A percentile compares a stretch with the other conserved stretches of the same genome.
Conservation (phyloP, 2,797 vertebrate species). For the Craterocephalus amniculus region DNA sequence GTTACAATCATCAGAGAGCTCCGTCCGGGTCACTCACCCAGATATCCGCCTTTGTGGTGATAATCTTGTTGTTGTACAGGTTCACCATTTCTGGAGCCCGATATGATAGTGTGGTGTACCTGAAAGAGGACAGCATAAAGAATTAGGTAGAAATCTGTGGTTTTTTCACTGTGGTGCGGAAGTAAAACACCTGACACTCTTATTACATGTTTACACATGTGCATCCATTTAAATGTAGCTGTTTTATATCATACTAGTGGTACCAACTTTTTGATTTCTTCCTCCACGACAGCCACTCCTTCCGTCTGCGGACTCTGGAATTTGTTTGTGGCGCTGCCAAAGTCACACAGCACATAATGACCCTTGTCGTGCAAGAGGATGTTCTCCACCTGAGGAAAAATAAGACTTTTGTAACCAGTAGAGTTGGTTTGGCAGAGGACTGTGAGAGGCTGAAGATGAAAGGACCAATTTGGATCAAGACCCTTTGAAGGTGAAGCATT, state of each 20-base stretch:
- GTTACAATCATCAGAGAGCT: neutral
- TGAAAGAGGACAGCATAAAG: constrained; percentile 63
- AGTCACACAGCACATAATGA: constrained; percentile 98
- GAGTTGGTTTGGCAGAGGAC: constrained; percentile 1
- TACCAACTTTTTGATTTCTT: constrained; percentile 98
- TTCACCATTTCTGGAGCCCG: constrained; percentile 99
- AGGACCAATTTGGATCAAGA: constrained; percentile 1
- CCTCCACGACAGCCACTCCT: constrained; percentile 92
- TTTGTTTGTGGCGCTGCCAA: constrained; percentile 96
- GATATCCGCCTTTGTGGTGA: constrained; percentile 96
- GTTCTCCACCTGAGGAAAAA: constrained; percentile 91
- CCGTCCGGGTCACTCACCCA: constrained; percentile 88
- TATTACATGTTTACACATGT: neutral
- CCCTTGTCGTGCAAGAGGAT: constrained; percentile 96
- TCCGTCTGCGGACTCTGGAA: constrained; percentile 96
- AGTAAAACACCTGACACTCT: neutral
- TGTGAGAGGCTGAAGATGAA: neutral
- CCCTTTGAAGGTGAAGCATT: neutral
- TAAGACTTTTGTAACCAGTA: neutral
- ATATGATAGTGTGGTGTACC: constrained; percentile 97
- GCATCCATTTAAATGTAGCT: neutral
- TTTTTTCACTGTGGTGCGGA: neutral
- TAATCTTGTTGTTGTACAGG: constrained; percentile 95
- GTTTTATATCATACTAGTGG: neutral
- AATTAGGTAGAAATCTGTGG: neutral